Base-by-base conservation (phyloP, 2,113 vertebrate species). In the Notarius quadriscutis region DNA sequence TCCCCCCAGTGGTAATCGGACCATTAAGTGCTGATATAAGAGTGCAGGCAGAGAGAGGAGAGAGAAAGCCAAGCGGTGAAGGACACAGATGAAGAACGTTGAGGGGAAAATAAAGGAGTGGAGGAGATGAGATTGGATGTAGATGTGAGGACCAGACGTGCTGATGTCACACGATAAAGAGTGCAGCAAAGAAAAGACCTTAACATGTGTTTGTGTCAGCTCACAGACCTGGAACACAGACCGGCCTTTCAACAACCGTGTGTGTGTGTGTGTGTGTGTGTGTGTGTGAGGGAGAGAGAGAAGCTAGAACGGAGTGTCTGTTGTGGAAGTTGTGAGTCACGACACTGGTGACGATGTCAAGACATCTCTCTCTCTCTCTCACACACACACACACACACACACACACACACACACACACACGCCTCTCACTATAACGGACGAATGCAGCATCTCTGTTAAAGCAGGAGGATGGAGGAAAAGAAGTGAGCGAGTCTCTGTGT, bases 141-240 rank as follows among this genome's bases (percentile, higher is more conserved):
- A 22, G 72, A 58, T 57, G 25, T 57, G 51, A 80, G n/a, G 55
- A 80, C 58, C 78, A 80, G 53, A 17, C 3, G 8, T 50, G 34
- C 34, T 75, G 72, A 50, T 60, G n/a, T 81, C 17, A 58, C 78
- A 34, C 34, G 55, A 34, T 22, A 20, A 55, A 78, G 74, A 53
- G 75, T 1, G 1, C 41, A 82, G 27, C 53, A 83, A 62, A 86
- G 72, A 84, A 80, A 90, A 83, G 15, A 65, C 18, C 71, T 84
- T 34, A 88, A 72, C 87, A 85, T 84, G 87, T 89, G 86, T 90
- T 91, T 84, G 57, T 91, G 84, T 89, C 90, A 90, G 81, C 11
- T 80, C 75, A 34, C 53, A 58, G 55, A 58, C 71, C 62, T 60
- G 55, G 12, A 18, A 17, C 51, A 55, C 27, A n/a, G 50, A 80